Base-by-base conservation (phyloP, 2,888 invertebrate species). In the Diaprepes abbreviatus region DNA sequence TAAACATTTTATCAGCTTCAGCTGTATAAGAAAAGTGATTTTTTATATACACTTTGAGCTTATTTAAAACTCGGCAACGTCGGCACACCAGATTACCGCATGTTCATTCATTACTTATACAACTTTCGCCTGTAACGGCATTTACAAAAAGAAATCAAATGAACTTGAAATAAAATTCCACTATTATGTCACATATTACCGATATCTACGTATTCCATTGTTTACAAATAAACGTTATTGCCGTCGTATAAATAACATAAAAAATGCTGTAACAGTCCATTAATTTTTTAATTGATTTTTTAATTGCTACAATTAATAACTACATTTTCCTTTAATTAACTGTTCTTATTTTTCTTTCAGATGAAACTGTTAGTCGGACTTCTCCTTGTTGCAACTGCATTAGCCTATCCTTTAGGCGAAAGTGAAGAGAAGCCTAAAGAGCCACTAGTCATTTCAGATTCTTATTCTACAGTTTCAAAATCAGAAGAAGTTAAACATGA, bases 341-440 rank as follows among this genome's bases (percentile, higher is more conserved):
- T 12, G n/a, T 12, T 19, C 36, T 24, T 50, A 19, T 57, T 52
- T 59, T 17, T 66, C 12, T 66, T 58, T 40, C 69, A 72, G 69
- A 72, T 72, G 68, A 72, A 72, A 60, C 43, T 69, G 14, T 24
- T 72, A 45, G 24, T 72, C 17, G 62, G 66, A 60, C 24, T 69
- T 14, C 86, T 89, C 82, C 84, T 89, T 78, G 86, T 87, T 81
- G 86, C 81, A 57, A 80, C 83, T 17, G 84, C 81, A 31, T 78
- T 88, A 78, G 87, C 89, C 36, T 88, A 89, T 87, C 91, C 91
- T 55, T 84, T 91, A 43, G 89, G 88, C 36, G 89, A 90, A 66
- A 82, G 83, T 36, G 80, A 80, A 62, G 78, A 79, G 58, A 75
- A 78, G 70, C 71, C 79, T 9, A 75, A 76, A 60, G 80, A 80